Conservation (phyloP, 2,797 vertebrate species). For the Todus mexicanus region DNA sequence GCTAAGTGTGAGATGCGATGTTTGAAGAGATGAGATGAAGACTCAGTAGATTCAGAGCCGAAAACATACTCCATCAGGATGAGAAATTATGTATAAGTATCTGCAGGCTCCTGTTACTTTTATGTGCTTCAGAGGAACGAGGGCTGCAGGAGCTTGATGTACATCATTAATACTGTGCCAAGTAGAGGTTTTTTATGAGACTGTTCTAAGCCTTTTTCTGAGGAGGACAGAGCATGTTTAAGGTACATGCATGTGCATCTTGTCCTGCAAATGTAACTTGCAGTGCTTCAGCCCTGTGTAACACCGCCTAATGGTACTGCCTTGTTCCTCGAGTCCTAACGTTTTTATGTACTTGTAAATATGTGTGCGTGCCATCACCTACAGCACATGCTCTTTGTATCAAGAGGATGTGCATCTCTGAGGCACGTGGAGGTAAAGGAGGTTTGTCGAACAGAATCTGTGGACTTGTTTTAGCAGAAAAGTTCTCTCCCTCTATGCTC, state of each 20-base stretch:
- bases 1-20: rapidly evolving
- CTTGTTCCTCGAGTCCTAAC: rapidly evolving
- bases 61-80: neutral
- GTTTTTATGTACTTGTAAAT: rapidly evolving
- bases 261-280: neutral
- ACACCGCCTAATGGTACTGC: neutral
- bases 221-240: neutral
- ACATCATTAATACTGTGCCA: neutral
- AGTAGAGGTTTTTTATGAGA: neutral
- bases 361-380: rapidly evolving
- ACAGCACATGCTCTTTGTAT: rapidly evolving
- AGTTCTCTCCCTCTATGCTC: neutral
- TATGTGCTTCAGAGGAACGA: neutral
- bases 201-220: neutral
- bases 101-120: neutral
- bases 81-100: neutral
- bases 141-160: neutral
- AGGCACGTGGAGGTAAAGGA: neutral
- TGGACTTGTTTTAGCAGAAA: neutral
- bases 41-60: neutral
- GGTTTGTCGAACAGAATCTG: neutral
- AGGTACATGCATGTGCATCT: rapidly evolving
- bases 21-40: neutral
- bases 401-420: neutral
- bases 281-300: neutral